Base-by-base conservation (phyloP, 2,113 vertebrate genomes). In the Notiomystis cincta region DNA sequence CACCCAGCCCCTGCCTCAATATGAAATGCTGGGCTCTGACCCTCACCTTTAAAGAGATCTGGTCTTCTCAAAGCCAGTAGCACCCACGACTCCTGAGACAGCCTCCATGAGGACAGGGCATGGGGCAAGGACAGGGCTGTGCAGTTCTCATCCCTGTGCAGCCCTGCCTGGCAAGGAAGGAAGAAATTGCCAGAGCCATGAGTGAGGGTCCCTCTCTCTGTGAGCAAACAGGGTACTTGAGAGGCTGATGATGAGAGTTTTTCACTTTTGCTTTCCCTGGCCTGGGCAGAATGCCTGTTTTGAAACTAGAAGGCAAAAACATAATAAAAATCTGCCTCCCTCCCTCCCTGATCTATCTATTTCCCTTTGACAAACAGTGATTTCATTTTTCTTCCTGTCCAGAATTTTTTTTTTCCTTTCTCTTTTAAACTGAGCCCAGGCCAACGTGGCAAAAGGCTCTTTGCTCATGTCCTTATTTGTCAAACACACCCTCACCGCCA, bases 381-480 rank as follows among this genome's bases (percentile, higher is more conserved):
- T 92, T 97, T 94, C 93, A 94, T 95, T 96, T 89, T 95, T 87
- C 88, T 97, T 96, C 96, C 95, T 9, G 47, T 97, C 94, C 97
- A 97, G 91, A 44, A n/a, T 48, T 84, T 93, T 93, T 94, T 81
- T 82, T 78, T 78, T n/a, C n/a, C 21, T 56, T 15, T 18, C 69
- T 79, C 65, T 94, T 95, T 96, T 89, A 89, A 90, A 89, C 79
- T 87, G 95, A 96, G 96, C 83, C 75, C 81, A 96, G 88, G 96
- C 96, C 96, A 98, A 95, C 82, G 92, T 96, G 97, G 96, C 96
- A 97, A 97, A 89, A 92, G 66, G 80, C 84, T 77, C 96, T 97
- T 96, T 97, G 96, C 96, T 97, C 96, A 97, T 97, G 97, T 95
- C 97, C 95, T 98, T 96, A 94, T 96, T 96, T 96, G 96, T 97